phyloP scores from a whole-genome alignment of 2,888 invertebrate species.

The Sinopyrophorus schimmeli region DNA sequence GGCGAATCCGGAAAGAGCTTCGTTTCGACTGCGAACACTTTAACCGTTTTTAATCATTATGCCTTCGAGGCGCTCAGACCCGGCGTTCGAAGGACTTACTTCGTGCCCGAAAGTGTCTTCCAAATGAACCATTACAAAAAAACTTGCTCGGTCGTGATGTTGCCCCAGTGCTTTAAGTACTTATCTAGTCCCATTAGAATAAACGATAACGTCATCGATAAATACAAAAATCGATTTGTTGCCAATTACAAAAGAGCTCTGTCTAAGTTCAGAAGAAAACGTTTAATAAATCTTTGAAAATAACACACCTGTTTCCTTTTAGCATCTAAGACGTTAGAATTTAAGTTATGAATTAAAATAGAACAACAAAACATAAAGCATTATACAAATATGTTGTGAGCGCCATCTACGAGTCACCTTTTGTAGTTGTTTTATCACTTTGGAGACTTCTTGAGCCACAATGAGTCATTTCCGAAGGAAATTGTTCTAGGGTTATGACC shows the following conservation, averaged over 20 bases:
- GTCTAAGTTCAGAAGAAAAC: not conserved
- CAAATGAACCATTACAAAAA: constrained; percentile 71
- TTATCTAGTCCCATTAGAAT: constrained; percentile 44
- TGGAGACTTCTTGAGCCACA: too few relatives aligned
- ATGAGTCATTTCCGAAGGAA: too few relatives aligned
- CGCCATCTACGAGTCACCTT: too few relatives aligned
- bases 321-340: too few relatives aligned
- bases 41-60: constrained; percentile 78
- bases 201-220: constrained; percentile 42
- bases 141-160: constrained; percentile 47
- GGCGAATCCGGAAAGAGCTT: constrained; percentile 75
- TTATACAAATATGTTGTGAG: too few relatives aligned
- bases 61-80: constrained; percentile 64
- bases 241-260: constrained; percentile 30
- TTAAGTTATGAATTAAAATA: too few relatives aligned
- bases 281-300: not conserved
- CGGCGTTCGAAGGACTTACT: constrained; percentile 59
- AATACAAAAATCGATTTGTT: constrained; percentile 41
- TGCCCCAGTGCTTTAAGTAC: constrained; percentile 49
- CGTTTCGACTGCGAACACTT: constrained; percentile 65
- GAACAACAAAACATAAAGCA: too few relatives aligned
- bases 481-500: too few relatives aligned
- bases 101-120: constrained; percentile 62
- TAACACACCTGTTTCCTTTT: too few relatives aligned
- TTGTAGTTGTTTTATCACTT: too few relatives aligned